These are phyloP conservation scores for Zalophus californianus DNA, from an alignment of 2,797 vertebrate species.

Conservation along the genomic window DNA sequence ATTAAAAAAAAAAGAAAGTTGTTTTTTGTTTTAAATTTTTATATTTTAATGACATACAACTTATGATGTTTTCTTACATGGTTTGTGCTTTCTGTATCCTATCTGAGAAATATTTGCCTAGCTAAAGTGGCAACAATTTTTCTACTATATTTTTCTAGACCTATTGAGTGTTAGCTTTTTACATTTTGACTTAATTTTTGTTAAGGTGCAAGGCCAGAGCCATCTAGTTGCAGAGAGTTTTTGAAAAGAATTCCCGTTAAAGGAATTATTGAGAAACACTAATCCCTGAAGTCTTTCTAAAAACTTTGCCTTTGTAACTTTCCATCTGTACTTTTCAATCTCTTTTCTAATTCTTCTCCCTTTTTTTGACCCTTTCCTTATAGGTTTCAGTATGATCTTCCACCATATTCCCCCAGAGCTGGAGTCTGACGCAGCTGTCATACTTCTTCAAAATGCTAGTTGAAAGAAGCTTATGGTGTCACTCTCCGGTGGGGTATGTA, in stretches of 20 bases:
- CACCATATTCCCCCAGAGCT: background rate
- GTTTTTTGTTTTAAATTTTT: background rate
- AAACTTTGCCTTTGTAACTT: background rate
- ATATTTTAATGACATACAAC: background rate
- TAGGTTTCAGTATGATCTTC: background rate
- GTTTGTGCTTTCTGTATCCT: background rate
- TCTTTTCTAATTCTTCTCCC: background rate
- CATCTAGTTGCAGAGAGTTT: background rate
- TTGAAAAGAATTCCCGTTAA: background rate
- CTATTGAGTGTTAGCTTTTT: background rate
- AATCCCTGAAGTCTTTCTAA: background rate
- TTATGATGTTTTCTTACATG: background rate
- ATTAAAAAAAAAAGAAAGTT: background rate
- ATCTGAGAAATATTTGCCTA: background rate
- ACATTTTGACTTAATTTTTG: background rate
- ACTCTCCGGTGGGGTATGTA: no score
- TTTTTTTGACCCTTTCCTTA: background rate
- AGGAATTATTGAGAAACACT: background rate
- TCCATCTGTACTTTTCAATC: background rate
- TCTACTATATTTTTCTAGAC: background rate
- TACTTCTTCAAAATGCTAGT: background rate
- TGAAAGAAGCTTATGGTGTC: background rate
- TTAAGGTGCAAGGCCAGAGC: background rate
- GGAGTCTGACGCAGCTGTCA: background rate
- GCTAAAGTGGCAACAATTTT: background rate